phyloP scores from a whole-genome alignment of 2,113 vertebrate species.

The human region GRCh38 chr13:84756501-84757000 shows the following conservation, averaged over 20 bases:
- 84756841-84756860: too few relatives aligned
- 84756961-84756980: too few relatives aligned
- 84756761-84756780: not conserved
- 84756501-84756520: not conserved
- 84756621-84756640: too few relatives aligned
- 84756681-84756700: not conserved
- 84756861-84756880: not conserved
- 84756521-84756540: not conserved
- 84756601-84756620: too few relatives aligned
- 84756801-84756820: not conserved
- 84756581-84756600: too few relatives aligned
- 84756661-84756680: not conserved
- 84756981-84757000: too few relatives aligned
- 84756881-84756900: too few relatives aligned
- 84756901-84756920: too few relatives aligned
- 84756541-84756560: not conserved
- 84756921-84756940: too few relatives aligned
- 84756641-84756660: too few relatives aligned
- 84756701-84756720: not conserved
- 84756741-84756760: not conserved
- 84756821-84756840: not conserved
- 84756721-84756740: not conserved
- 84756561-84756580: too few relatives aligned
- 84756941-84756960: too few relatives aligned
- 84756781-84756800: not conserved